Percentiles rank a stretch among this genome's conserved stretches.
Evolutionary conservation across 2,888 invertebrate genomes (phyloP).

Genomic region (Nephrotoma flavescens): DNA sequence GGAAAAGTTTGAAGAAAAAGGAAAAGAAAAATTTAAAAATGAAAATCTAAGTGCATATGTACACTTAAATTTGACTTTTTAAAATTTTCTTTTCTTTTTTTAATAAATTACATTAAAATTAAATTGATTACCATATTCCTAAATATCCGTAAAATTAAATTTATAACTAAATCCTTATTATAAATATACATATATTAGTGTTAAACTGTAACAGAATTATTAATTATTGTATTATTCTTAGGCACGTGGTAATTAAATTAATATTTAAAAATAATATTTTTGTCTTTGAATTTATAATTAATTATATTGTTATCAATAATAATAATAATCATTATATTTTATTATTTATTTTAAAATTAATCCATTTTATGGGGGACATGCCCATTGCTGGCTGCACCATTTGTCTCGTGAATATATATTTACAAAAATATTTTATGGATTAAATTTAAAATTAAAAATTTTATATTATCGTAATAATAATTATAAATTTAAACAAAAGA

Average conservation of each 20-base stretch:
- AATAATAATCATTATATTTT: not conserved
- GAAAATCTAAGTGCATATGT: not conserved
- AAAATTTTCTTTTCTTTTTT: not conserved
- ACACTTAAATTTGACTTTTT: not conserved
- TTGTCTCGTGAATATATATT: not conserved
- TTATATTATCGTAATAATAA: not conserved
- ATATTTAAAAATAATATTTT: not conserved
- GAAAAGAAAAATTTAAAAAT: not conserved
- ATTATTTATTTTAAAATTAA: not conserved
- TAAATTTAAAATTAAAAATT: not conserved
- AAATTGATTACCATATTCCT: slow-evolving; percentile 5
- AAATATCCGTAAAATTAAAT: not conserved
- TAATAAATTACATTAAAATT: not conserved
- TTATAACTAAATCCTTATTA: not conserved
- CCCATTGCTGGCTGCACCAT: not conserved
- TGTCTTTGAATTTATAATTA: not conserved
- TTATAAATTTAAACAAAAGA: not conserved
- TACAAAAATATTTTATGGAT: not conserved
- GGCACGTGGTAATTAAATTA: slow-evolving; percentile 4
- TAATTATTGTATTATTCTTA: not conserved
- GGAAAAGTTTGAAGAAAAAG: not conserved
- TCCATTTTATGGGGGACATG: not conserved
- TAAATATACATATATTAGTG: not conserved
- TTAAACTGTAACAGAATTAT: not conserved
- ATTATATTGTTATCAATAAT: not conserved